These are phyloP conservation scores for Caenorhabditis sulstoni DNA, from an alignment of 2,888 invertebrate genomes.

Conservation along the genomic window DNA sequence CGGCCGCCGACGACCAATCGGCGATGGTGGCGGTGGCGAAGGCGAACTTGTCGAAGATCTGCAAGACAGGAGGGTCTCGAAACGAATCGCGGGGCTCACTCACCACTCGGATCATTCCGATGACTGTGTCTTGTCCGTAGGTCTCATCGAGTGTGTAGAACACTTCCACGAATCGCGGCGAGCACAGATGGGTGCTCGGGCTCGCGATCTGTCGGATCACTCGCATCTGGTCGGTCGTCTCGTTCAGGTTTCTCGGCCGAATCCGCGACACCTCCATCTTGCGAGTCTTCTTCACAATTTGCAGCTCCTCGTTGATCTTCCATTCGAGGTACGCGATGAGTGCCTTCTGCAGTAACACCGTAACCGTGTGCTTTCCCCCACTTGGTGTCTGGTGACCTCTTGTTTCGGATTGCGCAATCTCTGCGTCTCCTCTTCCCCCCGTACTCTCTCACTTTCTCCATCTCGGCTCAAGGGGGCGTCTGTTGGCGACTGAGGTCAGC, in stretches of 20 bases:
- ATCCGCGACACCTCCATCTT: conserved; percentile 47
- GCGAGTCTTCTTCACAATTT: conserved; percentile 63
- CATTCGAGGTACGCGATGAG: conserved; percentile 69
- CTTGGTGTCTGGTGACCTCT: conserved; percentile 24
- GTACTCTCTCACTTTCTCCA: conserved; percentile 15
- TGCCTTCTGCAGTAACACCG: conserved; percentile 61
- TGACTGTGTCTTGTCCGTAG: conserved; percentile 61
- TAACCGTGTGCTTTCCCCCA: conserved; percentile 21
- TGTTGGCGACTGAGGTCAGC: conserved; percentile 1
- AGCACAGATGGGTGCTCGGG: conserved; percentile 21
- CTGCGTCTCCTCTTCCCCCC: neutral
- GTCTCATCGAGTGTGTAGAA: conserved; percentile 67
- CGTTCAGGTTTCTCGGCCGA: conserved; percentile 57
- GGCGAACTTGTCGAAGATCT: conserved; percentile 62
- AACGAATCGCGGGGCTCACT: neutral
- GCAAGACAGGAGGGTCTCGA: conserved; percentile 5
- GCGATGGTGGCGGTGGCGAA: conserved; percentile 60
- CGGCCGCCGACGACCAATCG: conserved; percentile 60
- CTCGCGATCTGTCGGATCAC: conserved; percentile 41
- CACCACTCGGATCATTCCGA: conserved; percentile 63
- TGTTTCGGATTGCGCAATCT: neutral
- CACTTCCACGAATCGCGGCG: conserved; percentile 56
- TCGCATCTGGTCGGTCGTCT: conserved; percentile 44
- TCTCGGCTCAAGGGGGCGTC: conserved; percentile 3
- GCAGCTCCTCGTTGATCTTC: conserved; percentile 67